phyloP scores from a whole-genome alignment of 2,888 invertebrate species.

The Cataglyphis rosenhaueri region DNA sequence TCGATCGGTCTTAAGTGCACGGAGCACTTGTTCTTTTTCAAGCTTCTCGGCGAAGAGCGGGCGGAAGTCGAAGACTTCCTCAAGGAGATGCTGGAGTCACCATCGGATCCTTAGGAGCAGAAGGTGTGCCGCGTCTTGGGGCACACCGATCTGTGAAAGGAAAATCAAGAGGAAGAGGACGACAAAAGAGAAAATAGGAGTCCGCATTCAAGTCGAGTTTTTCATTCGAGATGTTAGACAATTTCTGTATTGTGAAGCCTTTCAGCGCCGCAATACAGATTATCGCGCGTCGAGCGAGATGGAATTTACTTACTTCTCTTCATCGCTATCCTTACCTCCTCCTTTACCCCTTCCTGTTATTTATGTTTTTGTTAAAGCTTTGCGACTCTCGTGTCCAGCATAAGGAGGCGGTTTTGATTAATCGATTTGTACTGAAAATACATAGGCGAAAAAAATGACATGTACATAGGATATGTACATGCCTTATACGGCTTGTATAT shows the following conservation, averaged over 20 bases:
- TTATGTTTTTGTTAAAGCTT: slow-evolving; percentile 68
- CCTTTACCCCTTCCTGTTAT: slow-evolving; percentile 54
- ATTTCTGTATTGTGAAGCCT: slow-evolving; percentile 53
- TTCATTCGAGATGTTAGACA: slow-evolving; percentile 57
- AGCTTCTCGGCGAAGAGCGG: slow-evolving; percentile 93
- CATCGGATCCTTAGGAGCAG: slow-evolving; percentile 85
- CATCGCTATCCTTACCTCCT: background rate
- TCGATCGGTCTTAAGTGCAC: slow-evolving; percentile 97
- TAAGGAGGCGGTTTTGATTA: slow-evolving; percentile 53
- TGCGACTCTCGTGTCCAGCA: slow-evolving; percentile 65
- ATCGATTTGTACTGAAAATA: slow-evolving; percentile 66
- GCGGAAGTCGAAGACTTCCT: slow-evolving; percentile 93
- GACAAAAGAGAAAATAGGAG: slow-evolving; percentile 9
- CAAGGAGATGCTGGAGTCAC: slow-evolving; percentile 92
- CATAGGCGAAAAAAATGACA: background rate
- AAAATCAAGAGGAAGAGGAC: slow-evolving; percentile 32
- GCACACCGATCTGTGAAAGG: slow-evolving; percentile 80
- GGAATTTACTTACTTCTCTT: slow-evolving; percentile 70
- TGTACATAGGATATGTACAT: background rate
- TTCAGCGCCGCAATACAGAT: slow-evolving; percentile 11
- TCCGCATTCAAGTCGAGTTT: slow-evolving; percentile 38
- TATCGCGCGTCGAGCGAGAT: slow-evolving; percentile 61
- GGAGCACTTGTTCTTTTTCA: slow-evolving; percentile 98
- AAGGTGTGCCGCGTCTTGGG: slow-evolving; percentile 81
- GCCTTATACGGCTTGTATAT: slow-evolving; percentile 9